Evolutionary conservation across 2,797 vertebrate genomes (phyloP).

Genomic region (Numenius phaeopus): DNA sequence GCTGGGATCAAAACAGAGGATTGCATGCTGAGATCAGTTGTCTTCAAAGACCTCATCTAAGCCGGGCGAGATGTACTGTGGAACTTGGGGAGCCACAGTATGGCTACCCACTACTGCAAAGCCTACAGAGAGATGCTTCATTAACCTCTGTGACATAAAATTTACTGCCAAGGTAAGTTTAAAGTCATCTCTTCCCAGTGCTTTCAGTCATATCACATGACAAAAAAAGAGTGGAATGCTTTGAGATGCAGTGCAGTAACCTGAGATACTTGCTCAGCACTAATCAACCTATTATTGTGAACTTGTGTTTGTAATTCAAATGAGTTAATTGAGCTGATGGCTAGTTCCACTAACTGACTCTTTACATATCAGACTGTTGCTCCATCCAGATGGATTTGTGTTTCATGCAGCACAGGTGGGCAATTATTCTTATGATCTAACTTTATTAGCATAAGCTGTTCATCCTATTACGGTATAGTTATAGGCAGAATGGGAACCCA

Average conservation of each 20-base stretch:
- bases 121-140: neutral
- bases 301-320: slow-evolving; percentile 49
- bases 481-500: slow-evolving; percentile 50
- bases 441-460: slow-evolving; percentile 68
- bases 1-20: neutral
- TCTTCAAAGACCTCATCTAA: neutral
- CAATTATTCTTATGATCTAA: slow-evolving; percentile 63
- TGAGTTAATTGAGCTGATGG: slow-evolving; percentile 46
- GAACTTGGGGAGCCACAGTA: neutral
- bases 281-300: slow-evolving; percentile 49
- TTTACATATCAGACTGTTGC: slow-evolving; percentile 8
- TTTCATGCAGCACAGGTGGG: slow-evolving; percentile 65
- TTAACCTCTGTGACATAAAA: neutral
- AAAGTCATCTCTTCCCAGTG: slow-evolving; percentile 2
- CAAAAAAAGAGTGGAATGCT: neutral
- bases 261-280: slow-evolving; percentile 37
- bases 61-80: neutral
- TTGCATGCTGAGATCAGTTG: neutral
- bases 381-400: slow-evolving; percentile 52
- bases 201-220: neutral
- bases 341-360: slow-evolving; percentile 4
- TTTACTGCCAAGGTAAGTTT: slow-evolving; percentile 45
- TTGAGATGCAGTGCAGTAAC: neutral
- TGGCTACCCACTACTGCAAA: neutral
- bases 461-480: slow-evolving; percentile 40